Evolutionary conservation across 2,797 vertebrate genomes (phyloP), one percentile per base, ranked within the genome.

Genomic region (Silurus lanzhouensis): DNA sequence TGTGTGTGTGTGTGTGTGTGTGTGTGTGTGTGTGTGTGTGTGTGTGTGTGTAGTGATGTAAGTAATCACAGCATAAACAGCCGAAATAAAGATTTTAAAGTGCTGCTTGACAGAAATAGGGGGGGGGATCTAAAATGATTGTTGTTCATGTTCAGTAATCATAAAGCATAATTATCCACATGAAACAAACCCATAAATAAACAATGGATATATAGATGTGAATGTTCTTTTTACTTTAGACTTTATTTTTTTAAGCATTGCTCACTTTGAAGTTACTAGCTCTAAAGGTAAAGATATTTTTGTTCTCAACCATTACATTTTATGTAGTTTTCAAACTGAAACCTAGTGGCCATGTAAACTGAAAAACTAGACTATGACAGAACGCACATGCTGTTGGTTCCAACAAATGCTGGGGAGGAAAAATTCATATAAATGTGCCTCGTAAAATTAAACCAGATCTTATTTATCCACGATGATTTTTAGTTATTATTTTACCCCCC

Each of bases 401-500:
- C 5, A 22, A 71, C 58, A 52, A 38, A 48, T 57, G n/a, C 68
- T 82, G 38, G 52, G 38, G 48, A 52, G 48, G 48, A 52, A 57
- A 70, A 78, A 67, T 68, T 67, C 44, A 74, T 31, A 72, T 75
- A 76, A 77, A 85, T 63, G 44, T 61, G 58, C 70, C 77, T 87
- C 31, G 46, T 77, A 57, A 64, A 77, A 88, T 89, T 82, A 83
- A 83, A 68, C 87, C 44, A 66, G 44, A 67, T 76, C 81, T 82
- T 77, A 87, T 80, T 87, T 57, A 85, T 84, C 67, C 17, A 3
- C 81, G 82, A 88, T 64, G 80, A 61, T 20, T 83, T 83, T 76
- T 63, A 83, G 68, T 84, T 88, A 83, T 38, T 38, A 0, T 52
- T 52, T 52, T 52, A 52, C 48, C 8, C 10, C 10, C 81, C 81